Conservation (phyloP, 1,140 invertebrate genomes). For the Eufriesea mexicana region DNA sequence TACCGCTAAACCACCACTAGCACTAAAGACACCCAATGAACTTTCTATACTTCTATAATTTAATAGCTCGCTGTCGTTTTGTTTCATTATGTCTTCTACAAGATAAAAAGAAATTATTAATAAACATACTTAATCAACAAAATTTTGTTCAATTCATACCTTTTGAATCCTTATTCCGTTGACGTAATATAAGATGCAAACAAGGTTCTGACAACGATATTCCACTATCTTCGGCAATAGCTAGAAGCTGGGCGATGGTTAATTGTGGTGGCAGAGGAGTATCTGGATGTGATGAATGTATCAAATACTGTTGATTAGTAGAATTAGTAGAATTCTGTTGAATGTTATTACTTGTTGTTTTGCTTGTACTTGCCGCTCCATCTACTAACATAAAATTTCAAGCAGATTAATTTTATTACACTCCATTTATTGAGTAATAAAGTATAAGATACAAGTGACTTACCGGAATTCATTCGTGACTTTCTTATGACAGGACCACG, state of each 20-base stretch:
- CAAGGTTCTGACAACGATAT: constrained; percentile 84
- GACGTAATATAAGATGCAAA: constrained; percentile 78
- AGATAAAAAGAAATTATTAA: neutral
- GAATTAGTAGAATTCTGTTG: constrained; percentile 63
- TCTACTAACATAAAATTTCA: constrained; percentile 52
- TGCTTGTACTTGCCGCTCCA: constrained; percentile 63
- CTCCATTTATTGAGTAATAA: neutral
- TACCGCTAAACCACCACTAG: constrained; percentile 92
- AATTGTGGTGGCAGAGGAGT: constrained; percentile 83
- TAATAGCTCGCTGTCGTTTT: constrained; percentile 71
- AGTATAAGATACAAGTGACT: neutral
- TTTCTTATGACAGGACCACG: constrained; percentile 75
- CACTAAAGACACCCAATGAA: constrained; percentile 91
- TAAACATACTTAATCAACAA: neutral
- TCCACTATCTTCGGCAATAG: constrained; percentile 83
- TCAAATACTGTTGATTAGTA: constrained; percentile 79
- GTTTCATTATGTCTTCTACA: constrained; percentile 69
- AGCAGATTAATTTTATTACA: neutral
- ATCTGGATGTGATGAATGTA: constrained; percentile 80
- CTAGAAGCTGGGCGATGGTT: constrained; percentile 85
- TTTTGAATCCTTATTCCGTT: constrained; percentile 78
- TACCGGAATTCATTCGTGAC: constrained; percentile 73
- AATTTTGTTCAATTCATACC: constrained; percentile 55
- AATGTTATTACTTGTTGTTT: constrained; percentile 62
- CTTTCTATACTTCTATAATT: constrained; percentile 83